Conservation (phyloP, 92 coral and sea anemone genomes). For the Pocillopora grandis region DNA sequence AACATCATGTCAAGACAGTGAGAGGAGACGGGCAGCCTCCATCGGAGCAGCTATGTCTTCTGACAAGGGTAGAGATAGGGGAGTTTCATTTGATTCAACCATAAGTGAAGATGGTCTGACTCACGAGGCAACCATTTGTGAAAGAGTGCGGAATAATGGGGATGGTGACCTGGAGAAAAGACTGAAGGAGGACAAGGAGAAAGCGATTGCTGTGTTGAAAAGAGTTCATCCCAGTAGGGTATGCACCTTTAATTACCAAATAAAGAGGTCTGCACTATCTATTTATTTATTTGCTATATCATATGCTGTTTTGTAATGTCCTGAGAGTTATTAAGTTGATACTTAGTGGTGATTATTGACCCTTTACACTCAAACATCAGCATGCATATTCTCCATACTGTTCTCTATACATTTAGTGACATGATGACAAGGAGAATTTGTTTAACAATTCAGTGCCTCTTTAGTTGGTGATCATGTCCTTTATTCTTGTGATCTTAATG, state of each 20-base stretch:
- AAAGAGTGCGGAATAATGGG: slow-evolving; percentile 14
- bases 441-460: too few relatives aligned
- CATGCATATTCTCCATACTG: too few relatives aligned
- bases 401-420: too few relatives aligned
- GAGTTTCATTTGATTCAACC: slow-evolving; percentile 66
- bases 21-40: slow-evolving; percentile 33
- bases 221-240: slow-evolving; percentile 76
- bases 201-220: slow-evolving; percentile 78
- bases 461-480: too few relatives aligned
- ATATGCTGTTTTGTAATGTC: too few relatives aligned
- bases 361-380: too few relatives aligned
- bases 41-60: background rate
- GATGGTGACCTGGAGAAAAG: slow-evolving; percentile 57
- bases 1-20: slow-evolving; percentile 26
- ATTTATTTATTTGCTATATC: too few relatives aligned
- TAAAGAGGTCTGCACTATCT: background rate
- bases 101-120: slow-evolving; percentile 69
- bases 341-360: too few relatives aligned
- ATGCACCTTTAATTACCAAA: slow-evolving; percentile 1
- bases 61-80: slow-evolving; percentile 35
- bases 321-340: too few relatives aligned
- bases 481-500: too few relatives aligned
- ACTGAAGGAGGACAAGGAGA: slow-evolving; percentile 66
- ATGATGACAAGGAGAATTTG: too few relatives aligned
- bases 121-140: background rate